These are phyloP conservation scores for Campoletis raptor DNA, from an alignment of 2,888 invertebrate species.

Conservation along the genomic window DNA sequence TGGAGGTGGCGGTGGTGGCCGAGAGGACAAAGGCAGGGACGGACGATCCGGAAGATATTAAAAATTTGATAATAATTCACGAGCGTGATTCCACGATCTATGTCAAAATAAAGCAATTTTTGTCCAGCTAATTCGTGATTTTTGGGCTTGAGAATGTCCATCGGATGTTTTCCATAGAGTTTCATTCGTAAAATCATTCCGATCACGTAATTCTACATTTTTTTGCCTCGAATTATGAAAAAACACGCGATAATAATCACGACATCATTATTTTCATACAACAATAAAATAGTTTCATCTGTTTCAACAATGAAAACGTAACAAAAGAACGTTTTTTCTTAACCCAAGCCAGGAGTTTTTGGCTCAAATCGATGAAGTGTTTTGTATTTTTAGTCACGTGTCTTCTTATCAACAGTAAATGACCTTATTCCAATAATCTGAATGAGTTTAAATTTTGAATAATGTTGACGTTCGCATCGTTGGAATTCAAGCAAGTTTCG, in stretches of 20 bases:
- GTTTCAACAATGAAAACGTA: not conserved
- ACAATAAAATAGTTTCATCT: not conserved
- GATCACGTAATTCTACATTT: not conserved
- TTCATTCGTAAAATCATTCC: constrained; percentile 1
- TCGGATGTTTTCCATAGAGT: not conserved
- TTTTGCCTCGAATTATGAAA: not conserved
- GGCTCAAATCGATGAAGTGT: not conserved
- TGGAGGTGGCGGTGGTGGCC: constrained; percentile 70
- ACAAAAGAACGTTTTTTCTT: not conserved
- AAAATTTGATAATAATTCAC: constrained; percentile 62
- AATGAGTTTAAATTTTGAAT: not conserved
- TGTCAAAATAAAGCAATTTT: not conserved
- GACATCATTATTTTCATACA: constrained; percentile 15
- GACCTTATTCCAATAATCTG: not conserved
- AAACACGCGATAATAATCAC: constrained; percentile 1
- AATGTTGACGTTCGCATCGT: not conserved
- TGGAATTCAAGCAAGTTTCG: not conserved
- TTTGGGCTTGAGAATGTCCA: not conserved
- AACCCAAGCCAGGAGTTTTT: not conserved
- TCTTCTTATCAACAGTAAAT: not conserved
- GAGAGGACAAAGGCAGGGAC: constrained; percentile 84
- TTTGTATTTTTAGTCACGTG: not conserved
- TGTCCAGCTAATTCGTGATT: not conserved
- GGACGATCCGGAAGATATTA: constrained; percentile 86
- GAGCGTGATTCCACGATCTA: not conserved